Percentiles rank a stretch among this genome's conserved stretches.
Evolutionary conservation across 2,888 invertebrate species (phyloP).

Genomic region (Escarpia spicata): DNA sequence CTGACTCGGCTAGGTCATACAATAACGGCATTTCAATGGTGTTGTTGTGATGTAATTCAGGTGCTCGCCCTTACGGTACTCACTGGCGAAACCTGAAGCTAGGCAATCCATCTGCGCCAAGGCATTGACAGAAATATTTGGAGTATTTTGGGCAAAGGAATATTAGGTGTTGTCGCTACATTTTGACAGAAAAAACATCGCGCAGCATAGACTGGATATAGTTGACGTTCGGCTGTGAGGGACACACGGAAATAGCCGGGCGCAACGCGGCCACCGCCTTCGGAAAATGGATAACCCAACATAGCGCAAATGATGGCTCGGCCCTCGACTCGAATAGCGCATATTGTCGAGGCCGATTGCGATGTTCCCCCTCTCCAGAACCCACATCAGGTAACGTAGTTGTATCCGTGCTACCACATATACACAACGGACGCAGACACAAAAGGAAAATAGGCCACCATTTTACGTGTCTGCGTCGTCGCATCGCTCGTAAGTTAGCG

Average conservation of each 20-base stretch:
- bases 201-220: background rate
- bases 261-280: background rate
- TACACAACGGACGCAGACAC: background rate
- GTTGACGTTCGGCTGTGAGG: background rate
- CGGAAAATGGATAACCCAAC: slow-evolving; percentile 16
- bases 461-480: slow-evolving; percentile 12
- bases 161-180: slow-evolving; percentile 13
- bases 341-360: slow-evolving; percentile 13
- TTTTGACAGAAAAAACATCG: slow-evolving; percentile 6
- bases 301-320: slow-evolving; percentile 16
- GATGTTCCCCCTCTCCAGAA: slow-evolving; percentile 13
- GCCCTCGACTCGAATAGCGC: slow-evolving; percentile 11
- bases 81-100: slow-evolving; percentile 16
- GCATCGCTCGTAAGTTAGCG: background rate
- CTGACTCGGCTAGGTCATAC: background rate
- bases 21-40: background rate
- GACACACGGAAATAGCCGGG: slow-evolving; percentile 16
- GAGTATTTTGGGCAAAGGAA: slow-evolving; percentile 16
- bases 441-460: background rate
- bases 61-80: slow-evolving; percentile 9
- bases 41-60: background rate
- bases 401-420: background rate
- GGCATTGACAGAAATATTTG: slow-evolving; percentile 16
- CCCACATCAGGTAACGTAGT: background rate
- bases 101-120: slow-evolving; percentile 16